These are phyloP conservation scores for Apocheima hispidaria DNA, from an alignment of 2,888 invertebrate species.

Conservation along the genomic window DNA sequence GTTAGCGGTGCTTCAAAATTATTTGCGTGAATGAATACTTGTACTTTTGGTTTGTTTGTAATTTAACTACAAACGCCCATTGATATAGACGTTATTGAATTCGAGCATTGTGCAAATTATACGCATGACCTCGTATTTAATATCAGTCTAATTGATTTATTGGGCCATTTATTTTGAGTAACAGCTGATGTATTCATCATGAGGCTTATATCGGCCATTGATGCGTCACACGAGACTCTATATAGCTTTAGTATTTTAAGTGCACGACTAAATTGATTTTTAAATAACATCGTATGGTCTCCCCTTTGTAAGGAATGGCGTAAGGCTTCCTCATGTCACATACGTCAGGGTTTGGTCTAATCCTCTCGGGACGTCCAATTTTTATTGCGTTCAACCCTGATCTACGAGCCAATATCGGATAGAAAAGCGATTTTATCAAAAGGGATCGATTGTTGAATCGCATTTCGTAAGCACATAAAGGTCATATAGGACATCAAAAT, in stretches of 20 bases:
- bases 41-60: constrained; percentile 57
- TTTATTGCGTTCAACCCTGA: constrained; percentile 82
- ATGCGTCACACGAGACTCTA: constrained; percentile 55
- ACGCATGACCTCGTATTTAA: constrained; percentile 70
- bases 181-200: constrained; percentile 71
- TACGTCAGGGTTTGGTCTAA: constrained; percentile 82
- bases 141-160: constrained; percentile 75
- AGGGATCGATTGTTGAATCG: constrained; percentile 63
- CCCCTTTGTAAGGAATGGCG: constrained; percentile 71
- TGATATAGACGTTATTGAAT: constrained; percentile 66
- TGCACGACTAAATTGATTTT: constrained; percentile 75
- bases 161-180: constrained; percentile 64
- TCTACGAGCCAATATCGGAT: constrained; percentile 76
- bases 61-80: constrained; percentile 53
- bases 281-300: constrained; percentile 65
- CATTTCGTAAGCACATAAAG: constrained; percentile 30
- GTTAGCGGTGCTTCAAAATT: constrained; percentile 80
- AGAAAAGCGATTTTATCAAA: constrained; percentile 69
- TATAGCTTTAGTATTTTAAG: constrained; percentile 59
- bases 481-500: constrained; percentile 31
- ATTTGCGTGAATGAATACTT: constrained; percentile 75
- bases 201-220: constrained; percentile 48
- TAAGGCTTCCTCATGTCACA: constrained; percentile 80
- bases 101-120: constrained; percentile 72
- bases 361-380: constrained; percentile 79